Evolutionary conservation across 2,797 vertebrate species (phyloP), one percentile per base, ranked within the genome.

Genomic region (Distichodus sexfasciatus): DNA sequence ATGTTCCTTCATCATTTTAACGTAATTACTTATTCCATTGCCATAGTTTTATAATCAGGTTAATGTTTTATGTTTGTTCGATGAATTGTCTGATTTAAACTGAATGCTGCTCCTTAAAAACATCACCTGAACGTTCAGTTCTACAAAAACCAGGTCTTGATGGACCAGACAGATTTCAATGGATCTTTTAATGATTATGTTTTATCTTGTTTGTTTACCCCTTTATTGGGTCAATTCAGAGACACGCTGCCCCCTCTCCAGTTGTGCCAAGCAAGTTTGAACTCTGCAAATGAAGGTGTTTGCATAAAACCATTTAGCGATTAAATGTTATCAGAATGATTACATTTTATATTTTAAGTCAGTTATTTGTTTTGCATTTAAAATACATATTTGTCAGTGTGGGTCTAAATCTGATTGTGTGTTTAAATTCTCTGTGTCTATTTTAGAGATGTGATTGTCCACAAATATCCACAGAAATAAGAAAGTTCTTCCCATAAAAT

Each of bases 1-100:
- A 38, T 58, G 3, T 28, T 61, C 36, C 35, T 19, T 40, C 23
- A 19, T 17, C 21, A 33, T 61, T 69, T 61, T 51, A 60, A 69
- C n/a, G 3, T 23, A 40, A 41, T 35, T 12, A 1, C 28, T n/a
- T 12, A 6, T 31, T 29, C 24, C 17, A 2, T 47, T n/a, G 6
- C 6, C 3, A 3, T 38, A 38, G 14, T 23, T 3, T 57, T 55
- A 35, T 6, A 33, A 35, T 33, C 43, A 44, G 12, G 15, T 2
- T 17, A 17, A 15, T 9, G 7, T 9, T 17, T 53, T 31, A 26
- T 1, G n/a, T n/a, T n/a, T n/a, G n/a, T n/a, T n/a, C n/a, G n/a
- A n/a, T n/a, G n/a, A n/a, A n/a, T n/a, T n/a, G n/a, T n/a, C n/a
- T n/a, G n/a, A n/a, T n/a, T n/a, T n/a, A n/a, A n/a, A n/a, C n/a